Evolutionary conservation across 2,113 vertebrate genomes (phyloP).

Genomic region (Ginglymostoma cirratum): DNA sequence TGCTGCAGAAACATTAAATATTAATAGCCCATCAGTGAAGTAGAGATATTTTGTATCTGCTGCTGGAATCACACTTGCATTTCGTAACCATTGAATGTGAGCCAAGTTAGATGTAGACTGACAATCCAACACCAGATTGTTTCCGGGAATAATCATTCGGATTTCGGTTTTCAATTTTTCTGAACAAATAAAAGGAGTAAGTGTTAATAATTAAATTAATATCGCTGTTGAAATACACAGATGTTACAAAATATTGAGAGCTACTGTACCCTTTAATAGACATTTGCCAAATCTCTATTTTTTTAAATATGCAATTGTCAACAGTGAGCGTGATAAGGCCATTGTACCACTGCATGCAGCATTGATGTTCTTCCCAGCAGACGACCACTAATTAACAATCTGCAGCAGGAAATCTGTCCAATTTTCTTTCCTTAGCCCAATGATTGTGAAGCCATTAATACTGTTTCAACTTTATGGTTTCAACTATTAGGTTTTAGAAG

Average conservation of each 20-base stretch:
- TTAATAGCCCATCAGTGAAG: constrained; percentile 48
- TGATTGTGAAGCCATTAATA: not conserved
- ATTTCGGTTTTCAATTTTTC: constrained; percentile 44
- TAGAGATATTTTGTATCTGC: constrained; percentile 50
- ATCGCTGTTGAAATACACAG: not conserved
- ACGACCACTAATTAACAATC: not conserved
- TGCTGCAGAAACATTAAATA: constrained; percentile 46
- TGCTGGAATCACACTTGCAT: constrained; percentile 41
- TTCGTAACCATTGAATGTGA: constrained; percentile 49
- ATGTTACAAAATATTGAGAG: not conserved
- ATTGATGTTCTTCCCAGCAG: not conserved
- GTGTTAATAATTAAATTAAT: not conserved
- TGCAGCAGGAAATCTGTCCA: not conserved
- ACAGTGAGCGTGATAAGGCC: not conserved
- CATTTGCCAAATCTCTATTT: not conserved
- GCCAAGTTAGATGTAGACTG: constrained; percentile 58
- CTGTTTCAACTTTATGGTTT: not conserved
- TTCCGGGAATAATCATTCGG: constrained; percentile 44
- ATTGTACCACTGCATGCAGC: not conserved
- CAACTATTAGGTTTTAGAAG: not conserved
- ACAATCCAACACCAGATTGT: constrained; percentile 52
- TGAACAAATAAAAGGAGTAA: constrained; percentile 42
- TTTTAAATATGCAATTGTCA: not conserved
- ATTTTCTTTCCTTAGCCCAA: not conserved
- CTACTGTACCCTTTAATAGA: not conserved